Base-by-base conservation (phyloP, 1,140 invertebrate species). In the Cepaea nemoralis region DNA sequence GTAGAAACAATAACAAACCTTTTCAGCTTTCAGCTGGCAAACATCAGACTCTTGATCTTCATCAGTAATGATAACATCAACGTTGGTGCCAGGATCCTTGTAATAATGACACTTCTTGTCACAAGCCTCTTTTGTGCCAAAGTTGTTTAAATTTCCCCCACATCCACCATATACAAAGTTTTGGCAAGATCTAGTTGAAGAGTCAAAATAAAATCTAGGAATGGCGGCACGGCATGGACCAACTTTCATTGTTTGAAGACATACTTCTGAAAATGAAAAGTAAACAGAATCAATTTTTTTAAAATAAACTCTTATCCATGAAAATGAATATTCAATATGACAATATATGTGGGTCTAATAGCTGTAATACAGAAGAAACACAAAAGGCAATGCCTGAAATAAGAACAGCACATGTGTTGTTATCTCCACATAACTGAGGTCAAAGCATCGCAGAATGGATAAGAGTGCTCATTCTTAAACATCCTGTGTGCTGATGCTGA, bases 111-210 rank as follows among this genome's bases (percentile, higher is more conserved):
- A 89, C 37, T 80, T 79, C 37, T 40, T 16, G 75, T 86, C 77
- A 79, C 88, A 89, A 0, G 77, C 82, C 24, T 80, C 27, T 39
- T 84, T 75, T 33, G 83, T 83, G 27, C 71, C 83, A 76, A 94
- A 94, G 84, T 93, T 94, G 88, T 94, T 94, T 33, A 91, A 89
- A 87, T 93, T 94, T 66, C 93, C 93, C n/a, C 88, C 87, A 83
- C 93, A 94, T 48, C 93, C 93, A 31, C 93, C 93, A 86, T 93
- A 94, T 40, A 90, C 88, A 86, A 94, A 94, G 71, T 91, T 86
- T 80, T 93, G 88, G 85, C 93, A 94, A 50, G 85, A 50, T 33
- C 87, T 85, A 39, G 86, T 86, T 22, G 85, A 82, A 6, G 86
- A 37, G 83, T 93, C 92, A 88, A 91, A 94, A 86, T 90, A 92